Conservation (phyloP, 2,888 invertebrate species). For the Hermodice carunculata region DNA sequence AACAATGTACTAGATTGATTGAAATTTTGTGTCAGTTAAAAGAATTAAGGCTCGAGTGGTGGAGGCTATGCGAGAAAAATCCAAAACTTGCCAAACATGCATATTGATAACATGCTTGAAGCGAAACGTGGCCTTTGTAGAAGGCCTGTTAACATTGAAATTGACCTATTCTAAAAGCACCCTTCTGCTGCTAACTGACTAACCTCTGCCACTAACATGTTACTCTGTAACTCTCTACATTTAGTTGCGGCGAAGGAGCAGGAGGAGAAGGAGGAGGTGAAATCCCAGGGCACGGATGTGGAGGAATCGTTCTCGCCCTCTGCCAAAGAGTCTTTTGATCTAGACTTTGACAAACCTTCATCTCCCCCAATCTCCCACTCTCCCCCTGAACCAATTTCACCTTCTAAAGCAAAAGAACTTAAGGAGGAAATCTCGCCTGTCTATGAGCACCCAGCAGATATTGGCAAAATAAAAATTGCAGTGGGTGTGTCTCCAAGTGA, state of each 20-base stretch:
- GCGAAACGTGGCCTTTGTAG: too few relatives aligned
- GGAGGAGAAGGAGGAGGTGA: conserved; percentile 19
- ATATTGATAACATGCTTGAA: too few relatives aligned
- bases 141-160: too few relatives aligned
- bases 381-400: conserved; percentile 51
- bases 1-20: too few relatives aligned
- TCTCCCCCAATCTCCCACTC: conserved; percentile 51
- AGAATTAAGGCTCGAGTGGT: too few relatives aligned
- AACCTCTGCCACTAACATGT: conserved; percentile 7
- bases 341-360: conserved; percentile 55
- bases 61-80: too few relatives aligned
- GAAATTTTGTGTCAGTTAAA: too few relatives aligned
- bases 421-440: conserved; percentile 55
- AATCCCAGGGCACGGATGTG: conserved; percentile 55
- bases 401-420: conserved; percentile 36
- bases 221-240: conserved; percentile 17
- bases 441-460: conserved; percentile 40
- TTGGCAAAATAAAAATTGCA: conserved; percentile 49
- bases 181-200: conserved; percentile 2
- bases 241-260: conserved; percentile 15
- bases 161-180: too few relatives aligned
- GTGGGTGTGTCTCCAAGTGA: conserved; percentile 65
- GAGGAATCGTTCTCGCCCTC: conserved; percentile 61
- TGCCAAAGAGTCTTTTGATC: conserved; percentile 64
- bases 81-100: too few relatives aligned